phyloP scores from a whole-genome alignment of 2,113 vertebrate genomes.

The Onychostoma macrolepis region DNA sequence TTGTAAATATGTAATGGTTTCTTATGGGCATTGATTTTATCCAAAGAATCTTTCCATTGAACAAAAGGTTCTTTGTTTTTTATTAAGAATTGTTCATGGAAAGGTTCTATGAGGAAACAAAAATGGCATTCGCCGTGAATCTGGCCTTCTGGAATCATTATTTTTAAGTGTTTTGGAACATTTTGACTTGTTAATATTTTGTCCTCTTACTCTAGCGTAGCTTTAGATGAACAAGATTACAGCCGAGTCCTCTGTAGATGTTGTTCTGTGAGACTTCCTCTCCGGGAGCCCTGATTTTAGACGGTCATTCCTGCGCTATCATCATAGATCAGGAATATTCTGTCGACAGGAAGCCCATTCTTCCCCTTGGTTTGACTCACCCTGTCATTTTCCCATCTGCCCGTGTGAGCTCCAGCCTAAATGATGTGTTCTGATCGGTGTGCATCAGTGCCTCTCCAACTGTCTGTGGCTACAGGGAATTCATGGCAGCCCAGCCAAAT shows the following conservation, averaged over 20 bases:
- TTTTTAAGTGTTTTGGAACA: neutral
- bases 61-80: neutral
- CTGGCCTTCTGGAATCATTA: neutral
- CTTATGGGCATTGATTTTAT: neutral
- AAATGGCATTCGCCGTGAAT: too few relatives aligned
- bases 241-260: neutral
- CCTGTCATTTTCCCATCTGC: conserved; percentile 55
- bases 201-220: neutral
- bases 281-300: neutral
- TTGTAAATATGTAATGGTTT: neutral
- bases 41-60: neutral
- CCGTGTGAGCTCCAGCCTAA: conserved; percentile 43
- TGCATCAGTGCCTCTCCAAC: conserved; percentile 56
- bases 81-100: neutral
- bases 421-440: conserved; percentile 51
- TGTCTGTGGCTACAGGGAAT: conserved; percentile 55
- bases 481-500: conserved; percentile 51
- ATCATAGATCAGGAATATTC: conserved; percentile 39
- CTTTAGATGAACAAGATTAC: conserved; percentile 9
- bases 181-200: neutral
- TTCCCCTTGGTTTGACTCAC: conserved; percentile 56
- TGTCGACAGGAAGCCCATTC: conserved; percentile 51
- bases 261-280: conserved; percentile 16
- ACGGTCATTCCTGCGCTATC: conserved; percentile 33
- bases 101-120: too few relatives aligned